A percentile compares a stretch with the other conserved stretches of the same genome.
These are phyloP conservation scores for Columba janthina DNA, from an alignment of 2,113 vertebrate genomes.

Conservation along the genomic window DNA sequence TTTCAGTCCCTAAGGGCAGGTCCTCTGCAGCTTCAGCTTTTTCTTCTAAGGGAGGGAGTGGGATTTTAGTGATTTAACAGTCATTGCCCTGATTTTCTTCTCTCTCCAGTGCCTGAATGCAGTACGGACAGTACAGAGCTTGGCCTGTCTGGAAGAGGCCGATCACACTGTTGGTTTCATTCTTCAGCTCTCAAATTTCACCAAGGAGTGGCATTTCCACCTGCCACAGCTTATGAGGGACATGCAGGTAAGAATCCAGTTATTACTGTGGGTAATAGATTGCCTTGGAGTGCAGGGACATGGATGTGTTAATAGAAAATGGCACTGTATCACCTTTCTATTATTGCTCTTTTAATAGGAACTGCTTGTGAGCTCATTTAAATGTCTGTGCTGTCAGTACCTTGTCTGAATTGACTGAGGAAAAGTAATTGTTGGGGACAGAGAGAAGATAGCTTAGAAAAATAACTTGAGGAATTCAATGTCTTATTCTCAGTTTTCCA, in stretches of 20 bases:
- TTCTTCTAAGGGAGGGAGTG: background rate
- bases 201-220: slow-evolving; percentile 96
- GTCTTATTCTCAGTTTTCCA: background rate
- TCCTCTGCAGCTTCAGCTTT: background rate
- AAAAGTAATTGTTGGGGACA: background rate
- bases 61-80: background rate
- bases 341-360: background rate
- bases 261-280: background rate
- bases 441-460: background rate
- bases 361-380: background rate
- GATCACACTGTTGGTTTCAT: slow-evolving; percentile 97
- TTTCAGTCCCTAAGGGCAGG: background rate
- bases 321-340: background rate
- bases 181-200: slow-evolving; percentile 95
- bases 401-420: background rate
- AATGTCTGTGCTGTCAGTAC: background rate
- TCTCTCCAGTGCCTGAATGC: slow-evolving; percentile 88
- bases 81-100: background rate
- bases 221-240: slow-evolving; percentile 91
- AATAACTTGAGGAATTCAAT: background rate
- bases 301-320: background rate
- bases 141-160: slow-evolving; percentile 93
- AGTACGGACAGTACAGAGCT: slow-evolving; percentile 90
- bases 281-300: background rate
- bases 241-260: slow-evolving; percentile 79